Percentiles rank a stretch among this genome's conserved stretches.
Evolutionary conservation across 2,797 vertebrate genomes (phyloP).

Genomic region (Prionace glauca): DNA sequence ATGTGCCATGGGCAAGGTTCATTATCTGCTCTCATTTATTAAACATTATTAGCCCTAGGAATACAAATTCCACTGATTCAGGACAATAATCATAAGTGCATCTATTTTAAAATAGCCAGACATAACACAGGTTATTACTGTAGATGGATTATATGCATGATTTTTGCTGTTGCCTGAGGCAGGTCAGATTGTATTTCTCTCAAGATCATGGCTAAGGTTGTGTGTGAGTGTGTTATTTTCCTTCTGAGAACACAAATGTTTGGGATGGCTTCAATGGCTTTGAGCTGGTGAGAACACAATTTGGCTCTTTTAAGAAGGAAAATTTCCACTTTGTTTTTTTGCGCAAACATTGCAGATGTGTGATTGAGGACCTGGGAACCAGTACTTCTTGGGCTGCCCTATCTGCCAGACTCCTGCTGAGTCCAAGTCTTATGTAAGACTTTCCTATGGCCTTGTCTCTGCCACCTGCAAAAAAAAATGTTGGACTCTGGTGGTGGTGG

Average conservation of each 20-base stretch:
- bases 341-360: neutral
- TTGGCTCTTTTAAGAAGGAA: neutral
- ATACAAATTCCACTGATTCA: slow-evolving; percentile 29
- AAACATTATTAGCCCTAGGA: slow-evolving; percentile 1
- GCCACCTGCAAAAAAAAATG: neutral
- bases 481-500: neutral
- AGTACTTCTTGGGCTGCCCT: neutral
- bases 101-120: slow-evolving; percentile 21
- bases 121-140: slow-evolving; percentile 31
- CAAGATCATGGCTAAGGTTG: neutral
- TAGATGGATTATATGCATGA: slow-evolving; percentile 27
- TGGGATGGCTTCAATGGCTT: neutral
- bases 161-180: slow-evolving; percentile 20
- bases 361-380: neutral
- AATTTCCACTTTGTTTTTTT: neutral
- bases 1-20: neutral
- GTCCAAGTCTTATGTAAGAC: neutral
- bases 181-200: slow-evolving; percentile 14
- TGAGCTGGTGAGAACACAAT: neutral
- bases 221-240: neutral
- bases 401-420: neutral
- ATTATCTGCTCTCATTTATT: slow-evolving; percentile 20
- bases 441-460: neutral
- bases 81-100: neutral
- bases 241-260: slow-evolving; percentile 1